Evolutionary conservation across 2,113 vertebrate species (phyloP).

Genomic region (Anthoscopus minutus): DNA sequence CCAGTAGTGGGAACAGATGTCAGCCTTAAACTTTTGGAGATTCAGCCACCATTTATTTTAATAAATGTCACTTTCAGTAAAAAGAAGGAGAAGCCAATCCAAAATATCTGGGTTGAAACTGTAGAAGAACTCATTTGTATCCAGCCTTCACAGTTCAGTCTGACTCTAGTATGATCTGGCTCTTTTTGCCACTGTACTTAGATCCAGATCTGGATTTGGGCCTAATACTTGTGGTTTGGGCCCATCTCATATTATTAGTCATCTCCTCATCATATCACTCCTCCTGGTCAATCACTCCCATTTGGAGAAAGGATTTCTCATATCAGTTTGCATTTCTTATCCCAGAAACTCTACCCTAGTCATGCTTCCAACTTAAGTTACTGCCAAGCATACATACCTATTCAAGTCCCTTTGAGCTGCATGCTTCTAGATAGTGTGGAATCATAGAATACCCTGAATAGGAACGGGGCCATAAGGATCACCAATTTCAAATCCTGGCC

Average conservation of each 20-base stretch:
- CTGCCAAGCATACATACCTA: neutral
- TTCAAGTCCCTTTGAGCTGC: accelerated
- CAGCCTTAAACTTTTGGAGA: neutral
- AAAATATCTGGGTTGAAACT: neutral
- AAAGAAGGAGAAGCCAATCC: neutral
- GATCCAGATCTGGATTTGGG: neutral
- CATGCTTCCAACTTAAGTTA: neutral
- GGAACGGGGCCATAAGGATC: neutral
- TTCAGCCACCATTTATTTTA: neutral
- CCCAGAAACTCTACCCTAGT: neutral
- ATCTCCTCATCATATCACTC: neutral
- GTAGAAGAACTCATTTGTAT: neutral
- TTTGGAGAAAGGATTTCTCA: neutral
- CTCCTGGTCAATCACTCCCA: neutral
- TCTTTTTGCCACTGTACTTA: neutral
- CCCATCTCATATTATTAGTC: neutral
- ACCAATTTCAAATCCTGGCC: neutral
- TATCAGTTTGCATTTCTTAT: neutral
- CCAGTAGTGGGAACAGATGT: neutral
- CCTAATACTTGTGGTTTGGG: slow-evolving; percentile 4
- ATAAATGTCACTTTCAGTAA: neutral
- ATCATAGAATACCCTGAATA: neutral
- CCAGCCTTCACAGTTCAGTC: neutral
- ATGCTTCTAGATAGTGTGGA: neutral
- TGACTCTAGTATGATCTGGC: neutral